phyloP scores from a whole-genome alignment of 2,113 vertebrate genomes.

The Tachycineta bicolor region DNA sequence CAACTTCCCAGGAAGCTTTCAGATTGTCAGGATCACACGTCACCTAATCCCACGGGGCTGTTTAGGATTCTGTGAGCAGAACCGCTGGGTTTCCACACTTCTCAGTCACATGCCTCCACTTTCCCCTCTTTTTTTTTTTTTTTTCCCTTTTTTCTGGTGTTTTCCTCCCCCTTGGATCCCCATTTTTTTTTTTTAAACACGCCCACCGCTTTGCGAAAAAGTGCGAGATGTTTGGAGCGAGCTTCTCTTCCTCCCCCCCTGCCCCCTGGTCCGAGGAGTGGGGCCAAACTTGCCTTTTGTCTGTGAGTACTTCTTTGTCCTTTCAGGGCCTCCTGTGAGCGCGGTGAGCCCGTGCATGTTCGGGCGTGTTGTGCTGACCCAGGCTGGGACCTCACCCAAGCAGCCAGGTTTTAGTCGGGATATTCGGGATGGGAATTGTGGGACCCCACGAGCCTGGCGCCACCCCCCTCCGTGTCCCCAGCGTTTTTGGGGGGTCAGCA shows the following conservation, averaged over 20 bases:
- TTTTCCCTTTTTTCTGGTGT: too few species aligned
- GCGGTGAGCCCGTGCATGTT: constrained; percentile 1
- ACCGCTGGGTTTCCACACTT: background rate
- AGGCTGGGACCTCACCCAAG: constrained; percentile 34
- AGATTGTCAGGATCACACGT: background rate
- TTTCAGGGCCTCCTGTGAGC: background rate
- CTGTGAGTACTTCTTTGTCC: background rate
- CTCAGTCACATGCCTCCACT: background rate
- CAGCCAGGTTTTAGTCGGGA: background rate
- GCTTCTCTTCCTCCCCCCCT: constrained; percentile 28
- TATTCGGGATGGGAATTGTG: background rate
- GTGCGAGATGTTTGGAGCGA: background rate
- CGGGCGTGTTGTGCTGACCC: constrained; percentile 12
- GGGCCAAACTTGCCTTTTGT: constrained; percentile 34
- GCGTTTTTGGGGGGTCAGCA: background rate
- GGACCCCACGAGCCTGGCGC: background rate
- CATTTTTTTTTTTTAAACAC: background rate
- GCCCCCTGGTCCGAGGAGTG: background rate
- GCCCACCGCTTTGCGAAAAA: constrained; percentile 1
- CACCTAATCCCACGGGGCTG: background rate
- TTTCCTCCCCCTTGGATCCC: background rate
- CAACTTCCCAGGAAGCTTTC: background rate
- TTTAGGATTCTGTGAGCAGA: background rate
- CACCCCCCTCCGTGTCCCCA: background rate
- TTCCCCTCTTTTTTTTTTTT: background rate